Evolutionary conservation across 2,797 vertebrate genomes (phyloP).

Genomic region (Miichthys miiuy): DNA sequence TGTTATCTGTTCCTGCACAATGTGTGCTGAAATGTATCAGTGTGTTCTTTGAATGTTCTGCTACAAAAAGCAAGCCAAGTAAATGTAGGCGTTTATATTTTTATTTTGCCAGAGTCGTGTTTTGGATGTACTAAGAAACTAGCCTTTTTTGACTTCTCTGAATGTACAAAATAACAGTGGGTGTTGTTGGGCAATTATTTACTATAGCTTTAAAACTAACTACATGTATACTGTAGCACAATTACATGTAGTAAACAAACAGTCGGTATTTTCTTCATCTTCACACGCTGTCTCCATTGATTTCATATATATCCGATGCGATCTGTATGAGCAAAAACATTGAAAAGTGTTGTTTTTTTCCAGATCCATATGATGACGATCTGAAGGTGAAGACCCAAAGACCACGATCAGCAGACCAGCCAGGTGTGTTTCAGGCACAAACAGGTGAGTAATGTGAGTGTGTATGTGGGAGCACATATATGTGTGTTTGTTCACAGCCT

Average conservation of each 20-base stretch:
- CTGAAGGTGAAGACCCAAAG: constrained; percentile 98
- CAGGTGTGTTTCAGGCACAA: constrained; percentile 98
- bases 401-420: constrained; percentile 96
- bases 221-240: not conserved
- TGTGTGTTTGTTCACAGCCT: constrained; percentile 27
- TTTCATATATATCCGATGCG: not conserved
- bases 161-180: constrained; percentile 34
- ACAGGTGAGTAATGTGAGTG: constrained; percentile 89
- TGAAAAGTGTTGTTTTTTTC: constrained; percentile 41
- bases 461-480: not conserved
- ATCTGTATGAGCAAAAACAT: not conserved
- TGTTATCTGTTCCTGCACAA: constrained; percentile 39
- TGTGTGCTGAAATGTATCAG: constrained; percentile 43
- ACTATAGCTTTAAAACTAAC: not conserved
- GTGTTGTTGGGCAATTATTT: constrained; percentile 21
- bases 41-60: constrained; percentile 59
- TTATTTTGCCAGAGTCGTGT: constrained; percentile 68
- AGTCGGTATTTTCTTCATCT: not conserved
- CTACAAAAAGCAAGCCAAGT: constrained; percentile 54
- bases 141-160: constrained; percentile 35
- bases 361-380: constrained; percentile 93
- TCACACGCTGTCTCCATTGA: not conserved
- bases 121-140: constrained; percentile 53
- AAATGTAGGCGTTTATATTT: constrained; percentile 64
- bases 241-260: constrained; percentile 11